These are phyloP conservation scores for Silurus asotus DNA, from an alignment of 2,113 vertebrate genomes.

Conservation along the genomic window DNA sequence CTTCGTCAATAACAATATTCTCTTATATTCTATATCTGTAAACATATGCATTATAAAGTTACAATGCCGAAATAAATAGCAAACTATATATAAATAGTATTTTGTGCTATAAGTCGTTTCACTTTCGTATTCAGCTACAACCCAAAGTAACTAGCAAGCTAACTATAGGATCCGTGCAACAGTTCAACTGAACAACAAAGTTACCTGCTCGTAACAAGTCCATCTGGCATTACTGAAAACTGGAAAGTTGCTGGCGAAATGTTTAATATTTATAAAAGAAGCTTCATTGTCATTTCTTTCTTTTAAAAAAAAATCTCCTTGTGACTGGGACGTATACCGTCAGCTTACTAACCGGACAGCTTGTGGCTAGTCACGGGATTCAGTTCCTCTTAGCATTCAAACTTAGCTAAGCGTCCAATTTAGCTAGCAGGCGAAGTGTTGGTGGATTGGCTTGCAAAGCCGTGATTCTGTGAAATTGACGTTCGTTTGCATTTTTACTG, in stretches of 20 bases:
- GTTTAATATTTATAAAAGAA: neutral
- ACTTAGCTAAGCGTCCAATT: neutral
- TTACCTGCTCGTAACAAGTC: conserved; percentile 60
- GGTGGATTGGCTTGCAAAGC: neutral
- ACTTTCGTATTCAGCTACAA: neutral
- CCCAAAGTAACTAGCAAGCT: neutral
- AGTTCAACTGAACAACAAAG: neutral
- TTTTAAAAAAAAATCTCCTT: neutral
- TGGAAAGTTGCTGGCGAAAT: neutral
- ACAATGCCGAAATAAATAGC: neutral
- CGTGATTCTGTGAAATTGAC: neutral
- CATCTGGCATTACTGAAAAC: conserved; percentile 51
- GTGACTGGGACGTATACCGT: neutral
- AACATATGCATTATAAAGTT: neutral
- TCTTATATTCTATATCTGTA: neutral
- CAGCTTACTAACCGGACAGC: neutral
- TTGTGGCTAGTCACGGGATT: conserved; percentile 13
- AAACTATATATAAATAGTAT: neutral
- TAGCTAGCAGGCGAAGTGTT: neutral
- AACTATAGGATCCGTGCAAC: neutral
- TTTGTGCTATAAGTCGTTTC: neutral
- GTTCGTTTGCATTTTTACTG: neutral
- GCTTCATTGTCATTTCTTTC: neutral
- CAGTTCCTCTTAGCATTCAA: neutral
- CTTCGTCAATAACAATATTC: neutral